phyloP scores from a whole-genome alignment of 2,888 invertebrate genomes.

The Pterostichus niger region DNA sequence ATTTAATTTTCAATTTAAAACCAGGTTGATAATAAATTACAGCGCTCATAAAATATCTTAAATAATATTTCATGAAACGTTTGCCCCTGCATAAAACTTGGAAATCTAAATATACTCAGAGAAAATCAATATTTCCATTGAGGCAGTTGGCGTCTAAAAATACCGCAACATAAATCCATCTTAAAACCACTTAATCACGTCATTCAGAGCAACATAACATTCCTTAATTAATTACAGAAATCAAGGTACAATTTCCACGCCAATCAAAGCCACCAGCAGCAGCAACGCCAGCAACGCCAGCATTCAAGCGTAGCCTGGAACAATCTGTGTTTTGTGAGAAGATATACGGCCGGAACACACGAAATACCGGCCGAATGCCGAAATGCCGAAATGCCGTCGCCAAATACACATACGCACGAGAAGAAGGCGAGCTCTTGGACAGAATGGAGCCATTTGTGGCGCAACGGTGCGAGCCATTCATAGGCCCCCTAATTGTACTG shows the following conservation, averaged over 20 bases:
- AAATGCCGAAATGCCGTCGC: too few species aligned
- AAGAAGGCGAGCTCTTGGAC: not conserved
- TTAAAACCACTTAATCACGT: constrained; percentile 37
- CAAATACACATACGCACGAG: constrained; percentile 3
- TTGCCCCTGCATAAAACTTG: not conserved
- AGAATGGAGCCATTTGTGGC: constrained; percentile 21
- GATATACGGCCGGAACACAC: constrained; percentile 27
- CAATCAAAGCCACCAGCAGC: constrained; percentile 2
- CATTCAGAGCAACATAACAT: constrained; percentile 40
- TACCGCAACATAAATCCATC: constrained; percentile 39
- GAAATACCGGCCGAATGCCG: constrained; percentile 6
- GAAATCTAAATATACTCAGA: not conserved
- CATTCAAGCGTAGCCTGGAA: constrained; percentile 30
- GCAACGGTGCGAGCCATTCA: too few species aligned
- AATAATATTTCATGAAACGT: not conserved
- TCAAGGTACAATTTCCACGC: constrained; percentile 39
- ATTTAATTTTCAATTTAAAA: too few species aligned
- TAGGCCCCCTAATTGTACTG: too few species aligned
- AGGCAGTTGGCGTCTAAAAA: constrained; percentile 12
- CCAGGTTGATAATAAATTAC: too few species aligned
- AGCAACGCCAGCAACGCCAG: not conserved
- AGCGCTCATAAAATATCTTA: not conserved
- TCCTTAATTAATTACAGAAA: constrained; percentile 49
- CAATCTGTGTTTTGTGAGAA: constrained; percentile 22
- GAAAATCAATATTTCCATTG: constrained; percentile 3